These are phyloP conservation scores for Thunnus maccoyii DNA, from an alignment of 2,113 vertebrate genomes.

Conservation along the genomic window DNA sequence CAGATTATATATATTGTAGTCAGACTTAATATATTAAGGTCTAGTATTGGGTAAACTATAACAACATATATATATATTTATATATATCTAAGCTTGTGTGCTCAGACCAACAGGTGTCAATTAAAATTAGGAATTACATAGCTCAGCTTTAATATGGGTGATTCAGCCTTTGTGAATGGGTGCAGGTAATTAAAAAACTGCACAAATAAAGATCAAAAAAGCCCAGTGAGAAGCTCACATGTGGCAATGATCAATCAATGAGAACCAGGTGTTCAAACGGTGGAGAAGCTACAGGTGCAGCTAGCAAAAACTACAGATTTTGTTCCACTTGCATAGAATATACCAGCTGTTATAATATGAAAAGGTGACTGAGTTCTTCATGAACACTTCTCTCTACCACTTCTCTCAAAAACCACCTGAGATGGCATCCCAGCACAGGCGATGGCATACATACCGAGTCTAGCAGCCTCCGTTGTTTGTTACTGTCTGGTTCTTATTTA, in stretches of 20 bases:
- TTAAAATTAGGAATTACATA: slow-evolving; percentile 38
- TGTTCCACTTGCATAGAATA: slow-evolving; percentile 22
- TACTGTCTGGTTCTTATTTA: slow-evolving; percentile 13
- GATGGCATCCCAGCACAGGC: slow-evolving; percentile 12
- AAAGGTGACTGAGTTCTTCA: slow-evolving; percentile 24
- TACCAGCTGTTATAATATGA: slow-evolving; percentile 49
- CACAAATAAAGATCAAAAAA: slow-evolving; percentile 56
- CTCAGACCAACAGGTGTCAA: slow-evolving; percentile 29
- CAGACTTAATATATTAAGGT: not conserved
- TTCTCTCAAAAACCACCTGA: slow-evolving; percentile 34
- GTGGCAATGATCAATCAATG: slow-evolving; percentile 57
- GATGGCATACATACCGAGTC: slow-evolving; percentile 14
- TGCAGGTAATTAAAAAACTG: slow-evolving; percentile 53
- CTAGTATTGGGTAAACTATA: too few species aligned
- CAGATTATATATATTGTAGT: not conserved
- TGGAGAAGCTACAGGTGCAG: slow-evolving; percentile 65
- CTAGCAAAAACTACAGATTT: slow-evolving; percentile 32
- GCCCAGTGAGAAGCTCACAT: slow-evolving; percentile 52
- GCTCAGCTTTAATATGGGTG: slow-evolving; percentile 44
- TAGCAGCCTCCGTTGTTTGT: slow-evolving; percentile 8
- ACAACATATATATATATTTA: too few species aligned
- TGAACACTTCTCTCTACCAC: slow-evolving; percentile 13
- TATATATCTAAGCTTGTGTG: slow-evolving; percentile 5
- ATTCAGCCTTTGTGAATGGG: slow-evolving; percentile 48
- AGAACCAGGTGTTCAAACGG: slow-evolving; percentile 58